Base-by-base conservation (phyloP, 2,113 vertebrate genomes). In the Clarias batrachus region DNA sequence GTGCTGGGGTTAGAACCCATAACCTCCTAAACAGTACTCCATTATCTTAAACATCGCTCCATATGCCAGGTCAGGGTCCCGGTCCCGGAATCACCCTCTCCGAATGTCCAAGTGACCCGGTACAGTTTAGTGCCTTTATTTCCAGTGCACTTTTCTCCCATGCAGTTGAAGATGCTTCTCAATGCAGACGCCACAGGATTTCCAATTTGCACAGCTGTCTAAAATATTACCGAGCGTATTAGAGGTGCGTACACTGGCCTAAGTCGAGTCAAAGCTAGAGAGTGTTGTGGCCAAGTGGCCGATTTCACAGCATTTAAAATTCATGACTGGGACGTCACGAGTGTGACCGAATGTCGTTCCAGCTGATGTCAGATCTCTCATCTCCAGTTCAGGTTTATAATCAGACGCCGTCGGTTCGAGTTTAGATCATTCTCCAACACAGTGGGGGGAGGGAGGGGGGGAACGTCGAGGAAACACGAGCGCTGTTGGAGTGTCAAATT, bases 161-260 rank as follows among this genome's bases (percentile, higher is more conserved):
- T 79, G 13, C 57, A 82, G 37, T 63, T 25, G 37, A 57, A 71
- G 62, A 16, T 48, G 52, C 4, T 81, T 87, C 70, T 70, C 23
- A 70, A 83, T 17, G 13, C 52, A 73, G 33, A 70, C 57, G 27
- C 83, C 14, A 30, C 4, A 48, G 81, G 68, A 90, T 86, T 82
- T 81, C n/a, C 84, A 68, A 65, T 85, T 82, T 78, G 16, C 66
- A 1, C 77, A 60, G 68, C 68, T 63, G 89, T 85, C 89, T 30
- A 77, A 74, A 63, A 77, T 56, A 59, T 54, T 82, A 62, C 37
- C 25, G 37, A 83, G 66, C 41, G 27, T 48, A 87, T 85, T 84
- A 87, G 79, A 86, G 63, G 65, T 12, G 59, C 10, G 63, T 48
- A 4, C n/a, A 33, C 71, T 16, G 59, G 54, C 13, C 76, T 52